Evolutionary conservation across 2,797 vertebrate genomes (phyloP), one percentile per base, ranked within the genome.

Genomic region (Leptatherina wallacei): DNA sequence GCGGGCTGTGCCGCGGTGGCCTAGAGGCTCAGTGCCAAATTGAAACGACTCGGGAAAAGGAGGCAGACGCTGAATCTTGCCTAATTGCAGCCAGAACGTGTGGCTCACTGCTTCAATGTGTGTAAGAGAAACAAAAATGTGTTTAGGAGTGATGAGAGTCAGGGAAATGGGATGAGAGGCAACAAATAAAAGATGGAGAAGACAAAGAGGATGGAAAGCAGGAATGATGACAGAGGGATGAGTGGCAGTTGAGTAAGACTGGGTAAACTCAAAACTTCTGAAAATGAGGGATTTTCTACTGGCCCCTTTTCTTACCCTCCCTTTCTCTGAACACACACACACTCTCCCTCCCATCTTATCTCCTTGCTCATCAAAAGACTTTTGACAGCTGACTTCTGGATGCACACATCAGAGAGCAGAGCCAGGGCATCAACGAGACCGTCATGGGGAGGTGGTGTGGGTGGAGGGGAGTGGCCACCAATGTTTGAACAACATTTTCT

Each of bases 321-420:
- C 69, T 59, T 61, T 55, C 16, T 30, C 14, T 52, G 1, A 22
- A 68, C 69, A n/a, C 33, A 29, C 33, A 29, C 68, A 33, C 63
- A 16, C 61, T 36, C 65, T 18, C 47, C 47, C 65, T 59, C 24
- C 68, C 69, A 54, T 75, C 77, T 36, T 58, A 65, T 57, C 62
- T 71, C 70, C 67, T 77, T 74, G 36, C 82, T 89, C 88, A 90
- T 92, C 91, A 27, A 92, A 92, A 91, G 89, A 80, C 88, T 90
- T 82, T 40, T 91, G 92, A 94, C 90, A 91, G 93, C 87, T 92
- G 91, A 93, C 91, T 93, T 89, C 89, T 89, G 90, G 80, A 82
- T 91, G 85, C 91, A 88, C 84, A 92, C 92, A 93, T 93, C 92
- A 87, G 87, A 93, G 78, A 86, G 82, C 76, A 77, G 78, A 84